Evolutionary conservation across 1,140 invertebrate genomes (phyloP).

Genomic region (Ostrea edulis): DNA sequence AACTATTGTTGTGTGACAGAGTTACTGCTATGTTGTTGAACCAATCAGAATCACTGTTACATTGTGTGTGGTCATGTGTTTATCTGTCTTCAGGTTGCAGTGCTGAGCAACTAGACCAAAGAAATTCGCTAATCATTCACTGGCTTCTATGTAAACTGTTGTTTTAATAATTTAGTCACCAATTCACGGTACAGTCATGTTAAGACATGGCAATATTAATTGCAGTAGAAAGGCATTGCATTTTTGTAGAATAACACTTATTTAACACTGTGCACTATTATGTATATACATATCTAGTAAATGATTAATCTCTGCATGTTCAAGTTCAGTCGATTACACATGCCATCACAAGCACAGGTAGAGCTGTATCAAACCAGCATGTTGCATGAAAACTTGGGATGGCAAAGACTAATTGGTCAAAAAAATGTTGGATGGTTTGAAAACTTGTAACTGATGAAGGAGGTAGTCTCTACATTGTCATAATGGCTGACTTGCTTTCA

Average conservation of each 20-base stretch:
- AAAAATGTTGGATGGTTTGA: too few relatives aligned
- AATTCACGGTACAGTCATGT: background rate
- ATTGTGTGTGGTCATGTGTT: slow-evolving; percentile 34
- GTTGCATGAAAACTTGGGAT: background rate
- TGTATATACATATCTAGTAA: background rate
- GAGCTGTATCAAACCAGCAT: background rate
- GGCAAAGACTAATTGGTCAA: too few relatives aligned
- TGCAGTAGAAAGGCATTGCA: background rate
- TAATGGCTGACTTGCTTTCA: too few relatives aligned
- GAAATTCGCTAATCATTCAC: background rate
- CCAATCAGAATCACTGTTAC: background rate
- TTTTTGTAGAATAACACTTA: background rate
- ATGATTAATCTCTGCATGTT: too few relatives aligned
- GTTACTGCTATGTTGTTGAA: background rate
- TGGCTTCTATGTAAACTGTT: slow-evolving; percentile 10
- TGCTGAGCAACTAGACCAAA: background rate
- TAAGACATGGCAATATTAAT: background rate
- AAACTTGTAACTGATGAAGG: too few relatives aligned
- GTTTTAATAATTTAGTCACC: background rate
- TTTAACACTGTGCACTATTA: background rate
- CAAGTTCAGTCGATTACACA: background rate
- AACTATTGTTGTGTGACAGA: background rate
- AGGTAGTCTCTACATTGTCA: too few relatives aligned
- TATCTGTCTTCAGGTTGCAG: background rate
- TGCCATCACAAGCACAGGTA: background rate